Evolutionary conservation across 2,113 vertebrate genomes (phyloP).

Genomic region (Phasianus colchicus): DNA sequence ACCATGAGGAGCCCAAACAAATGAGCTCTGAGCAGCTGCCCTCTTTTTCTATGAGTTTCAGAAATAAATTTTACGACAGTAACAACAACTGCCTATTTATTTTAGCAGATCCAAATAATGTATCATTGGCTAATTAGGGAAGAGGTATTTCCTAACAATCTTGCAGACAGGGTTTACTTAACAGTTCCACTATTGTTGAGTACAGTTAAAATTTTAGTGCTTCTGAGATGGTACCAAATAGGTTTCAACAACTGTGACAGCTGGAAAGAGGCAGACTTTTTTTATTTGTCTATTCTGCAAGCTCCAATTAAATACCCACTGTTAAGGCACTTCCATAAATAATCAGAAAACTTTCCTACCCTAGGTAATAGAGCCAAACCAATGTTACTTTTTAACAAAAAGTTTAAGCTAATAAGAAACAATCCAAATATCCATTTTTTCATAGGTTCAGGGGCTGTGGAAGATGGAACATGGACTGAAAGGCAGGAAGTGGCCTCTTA

Average conservation of each 20-base stretch:
- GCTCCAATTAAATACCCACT: not conserved
- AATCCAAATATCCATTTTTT: not conserved
- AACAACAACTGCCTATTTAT: not conserved
- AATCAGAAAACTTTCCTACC: not conserved
- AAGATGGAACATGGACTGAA: not conserved
- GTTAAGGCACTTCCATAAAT: not conserved
- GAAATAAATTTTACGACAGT: not conserved
- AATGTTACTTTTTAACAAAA: not conserved
- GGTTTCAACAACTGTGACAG: constrained; percentile 31
- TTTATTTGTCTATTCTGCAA: constrained; percentile 22
- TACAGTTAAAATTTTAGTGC: constrained; percentile 40
- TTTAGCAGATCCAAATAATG: constrained; percentile 10
- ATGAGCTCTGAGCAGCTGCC: not conserved
- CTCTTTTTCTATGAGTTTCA: constrained; percentile 18
- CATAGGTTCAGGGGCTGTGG: not conserved
- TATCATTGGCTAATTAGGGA: constrained; percentile 20
- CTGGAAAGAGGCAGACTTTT: constrained; percentile 8
- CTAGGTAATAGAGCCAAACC: not conserved
- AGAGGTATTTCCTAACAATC: not conserved
- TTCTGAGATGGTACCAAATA: constrained; percentile 28
- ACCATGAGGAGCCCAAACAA: not conserved
- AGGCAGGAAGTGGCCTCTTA: not conserved
- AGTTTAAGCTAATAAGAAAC: constrained; percentile 13
- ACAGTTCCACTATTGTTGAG: not conserved
- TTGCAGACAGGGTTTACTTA: constrained; percentile 10